Conservation (phyloP, 1,140 invertebrate species). For the Drosophila grimshawi region DNA sequence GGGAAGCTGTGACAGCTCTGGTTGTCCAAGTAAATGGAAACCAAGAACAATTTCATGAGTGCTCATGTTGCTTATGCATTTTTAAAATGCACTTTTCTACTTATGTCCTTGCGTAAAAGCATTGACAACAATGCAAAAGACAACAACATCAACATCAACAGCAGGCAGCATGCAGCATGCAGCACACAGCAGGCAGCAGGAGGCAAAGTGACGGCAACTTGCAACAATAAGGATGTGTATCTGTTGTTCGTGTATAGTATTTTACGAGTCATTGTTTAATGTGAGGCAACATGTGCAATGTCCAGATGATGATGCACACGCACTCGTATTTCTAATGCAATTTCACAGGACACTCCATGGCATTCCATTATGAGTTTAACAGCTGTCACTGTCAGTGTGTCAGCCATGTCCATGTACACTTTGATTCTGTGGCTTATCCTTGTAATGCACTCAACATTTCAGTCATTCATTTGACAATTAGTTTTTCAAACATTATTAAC, state of each 20-base stretch:
- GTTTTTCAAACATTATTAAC: slow-evolving; percentile 43
- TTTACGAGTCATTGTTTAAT: slow-evolving; percentile 79
- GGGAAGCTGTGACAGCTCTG: background rate
- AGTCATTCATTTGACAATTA: slow-evolving; percentile 57
- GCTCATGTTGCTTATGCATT: slow-evolving; percentile 74
- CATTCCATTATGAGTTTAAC: slow-evolving; percentile 32
- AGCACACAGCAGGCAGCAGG: background rate
- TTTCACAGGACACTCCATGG: slow-evolving; percentile 44
- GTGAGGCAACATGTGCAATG: slow-evolving; percentile 38
- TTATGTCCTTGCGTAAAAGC: slow-evolving; percentile 70
- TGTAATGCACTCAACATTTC: slow-evolving; percentile 9
- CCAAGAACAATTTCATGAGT: slow-evolving; percentile 57
- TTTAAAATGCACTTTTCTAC: slow-evolving; percentile 78
- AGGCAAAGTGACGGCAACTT: slow-evolving; percentile 14
- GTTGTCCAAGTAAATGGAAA: slow-evolving; percentile 53
- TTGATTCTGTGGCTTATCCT: slow-evolving; percentile 5
- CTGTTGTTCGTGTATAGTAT: slow-evolving; percentile 45
- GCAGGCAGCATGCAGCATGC: slow-evolving; percentile 23
- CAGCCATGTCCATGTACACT: slow-evolving; percentile 14
- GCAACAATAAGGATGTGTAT: slow-evolving; percentile 44
- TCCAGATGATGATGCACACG: slow-evolving; percentile 35
- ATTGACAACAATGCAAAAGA: slow-evolving; percentile 54
- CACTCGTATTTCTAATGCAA: slow-evolving; percentile 67
- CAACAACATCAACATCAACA: background rate
- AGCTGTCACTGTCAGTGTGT: slow-evolving; percentile 62